These are phyloP conservation scores for Pachypanchax playfairii DNA, from an alignment of 2,113 vertebrate species.

Conservation along the genomic window DNA sequence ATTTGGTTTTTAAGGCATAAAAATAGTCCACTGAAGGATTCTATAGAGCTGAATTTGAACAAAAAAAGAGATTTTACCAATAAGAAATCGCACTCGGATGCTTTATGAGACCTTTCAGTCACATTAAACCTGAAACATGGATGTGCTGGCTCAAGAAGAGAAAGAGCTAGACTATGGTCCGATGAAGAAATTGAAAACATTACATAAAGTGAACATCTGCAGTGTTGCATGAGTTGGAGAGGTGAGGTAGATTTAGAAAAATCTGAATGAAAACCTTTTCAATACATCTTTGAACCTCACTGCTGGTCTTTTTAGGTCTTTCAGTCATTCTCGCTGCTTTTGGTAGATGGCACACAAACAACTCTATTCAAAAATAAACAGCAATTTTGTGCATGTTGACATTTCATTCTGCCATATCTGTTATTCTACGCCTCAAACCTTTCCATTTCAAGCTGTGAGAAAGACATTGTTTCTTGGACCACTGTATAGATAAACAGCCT, in stretches of 20 bases:
- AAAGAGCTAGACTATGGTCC: slow-evolving; percentile 17
- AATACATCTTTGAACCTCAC: slow-evolving; percentile 33
- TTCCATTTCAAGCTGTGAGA: slow-evolving; percentile 37
- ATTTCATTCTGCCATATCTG: slow-evolving; percentile 48
- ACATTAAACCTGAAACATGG: slow-evolving; percentile 1
- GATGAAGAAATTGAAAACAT: slow-evolving; percentile 3
- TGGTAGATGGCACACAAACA: slow-evolving; percentile 54
- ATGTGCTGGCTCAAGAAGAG: no score
- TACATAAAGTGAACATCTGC: slow-evolving; percentile 46
- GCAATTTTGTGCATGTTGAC: slow-evolving; percentile 60
- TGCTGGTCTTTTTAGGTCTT: slow-evolving; percentile 21
- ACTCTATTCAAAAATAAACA: slow-evolving; percentile 55
- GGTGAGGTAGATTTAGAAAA: slow-evolving; percentile 40
- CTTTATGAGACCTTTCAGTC: slow-evolving; percentile 9
- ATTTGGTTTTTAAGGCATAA: slow-evolving; percentile 26
- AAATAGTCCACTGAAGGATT: slow-evolving; percentile 6
- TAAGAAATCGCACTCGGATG: neutral
- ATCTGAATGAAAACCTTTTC: slow-evolving; percentile 26
- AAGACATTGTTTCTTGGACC: slow-evolving; percentile 46
- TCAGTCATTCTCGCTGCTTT: slow-evolving; percentile 32
- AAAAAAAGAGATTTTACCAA: neutral
- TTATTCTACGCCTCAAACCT: slow-evolving; percentile 29
- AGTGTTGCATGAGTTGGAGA: neutral
- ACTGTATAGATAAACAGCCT: slow-evolving; percentile 33
- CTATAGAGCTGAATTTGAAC: no score